Conservation (phyloP, 1,140 invertebrate species). For the Eufriesea mexicana region DNA sequence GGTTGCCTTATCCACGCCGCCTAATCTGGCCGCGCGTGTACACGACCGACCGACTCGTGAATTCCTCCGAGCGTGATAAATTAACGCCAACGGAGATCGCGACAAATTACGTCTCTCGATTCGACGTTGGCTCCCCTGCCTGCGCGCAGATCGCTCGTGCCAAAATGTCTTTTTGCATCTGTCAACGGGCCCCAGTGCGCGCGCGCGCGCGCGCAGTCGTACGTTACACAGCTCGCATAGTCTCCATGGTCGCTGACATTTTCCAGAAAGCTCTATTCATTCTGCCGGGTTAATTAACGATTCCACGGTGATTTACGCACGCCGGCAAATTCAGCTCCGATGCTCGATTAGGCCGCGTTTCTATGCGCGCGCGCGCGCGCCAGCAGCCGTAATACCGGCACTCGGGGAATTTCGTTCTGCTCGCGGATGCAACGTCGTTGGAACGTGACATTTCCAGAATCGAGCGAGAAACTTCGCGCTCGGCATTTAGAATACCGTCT, state of each 20-base stretch:
- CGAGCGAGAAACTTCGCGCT: constrained; percentile 71
- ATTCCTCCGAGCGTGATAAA: constrained; percentile 52
- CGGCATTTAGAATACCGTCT: constrained; percentile 70
- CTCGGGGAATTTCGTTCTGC: constrained; percentile 55
- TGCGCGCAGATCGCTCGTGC: constrained; percentile 4
- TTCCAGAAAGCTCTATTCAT: constrained; percentile 60
- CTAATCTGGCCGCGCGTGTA: constrained; percentile 30
- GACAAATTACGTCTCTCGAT: constrained; percentile 36
- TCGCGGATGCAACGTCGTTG: constrained; percentile 35
- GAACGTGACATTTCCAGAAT: constrained; percentile 79
- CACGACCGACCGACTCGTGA: constrained; percentile 13
- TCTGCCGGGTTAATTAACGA: constrained; percentile 62
- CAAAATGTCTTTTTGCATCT: constrained; percentile 29
- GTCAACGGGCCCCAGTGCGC: background rate
- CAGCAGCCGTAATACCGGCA: background rate
- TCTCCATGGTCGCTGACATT: constrained; percentile 52
- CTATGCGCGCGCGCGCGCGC: background rate
- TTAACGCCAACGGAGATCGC: constrained; percentile 44
- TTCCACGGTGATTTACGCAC: constrained; percentile 67
- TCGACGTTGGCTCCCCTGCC: background rate
- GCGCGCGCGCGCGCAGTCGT: background rate
- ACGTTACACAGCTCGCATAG: too few relatives aligned
- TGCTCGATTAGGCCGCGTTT: constrained; percentile 49
- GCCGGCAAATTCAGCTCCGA: constrained; percentile 49
- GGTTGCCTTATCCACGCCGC: constrained; percentile 39